A percentile compares a stretch with the other conserved stretches of the same genome.
Conservation (phyloP, 2,797 vertebrate genomes). For the Intellagama lesueurii region DNA sequence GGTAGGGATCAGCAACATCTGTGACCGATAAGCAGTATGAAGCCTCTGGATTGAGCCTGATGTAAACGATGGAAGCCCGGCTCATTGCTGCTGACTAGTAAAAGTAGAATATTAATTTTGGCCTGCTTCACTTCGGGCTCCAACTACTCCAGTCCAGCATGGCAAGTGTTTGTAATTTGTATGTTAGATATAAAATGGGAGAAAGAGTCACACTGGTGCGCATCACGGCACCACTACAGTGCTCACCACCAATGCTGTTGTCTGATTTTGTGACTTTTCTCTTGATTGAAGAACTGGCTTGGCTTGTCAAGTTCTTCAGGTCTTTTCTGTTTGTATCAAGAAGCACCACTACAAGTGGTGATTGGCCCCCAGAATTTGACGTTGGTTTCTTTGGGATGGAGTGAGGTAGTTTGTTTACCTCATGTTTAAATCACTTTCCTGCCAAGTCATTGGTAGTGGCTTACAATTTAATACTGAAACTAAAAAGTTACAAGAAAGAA, state of each 20-base stretch:
- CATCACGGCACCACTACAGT: not conserved
- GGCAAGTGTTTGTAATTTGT: not conserved
- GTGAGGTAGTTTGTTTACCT: not conserved
- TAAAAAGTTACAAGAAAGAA: not conserved
- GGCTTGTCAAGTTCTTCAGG: not conserved
- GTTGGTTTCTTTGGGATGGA: not conserved
- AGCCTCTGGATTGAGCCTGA: not conserved
- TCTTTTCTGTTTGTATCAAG: not conserved
- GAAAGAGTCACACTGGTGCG: not conserved
- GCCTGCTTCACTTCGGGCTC: conserved; percentile 2
- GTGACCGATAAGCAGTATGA: not conserved
- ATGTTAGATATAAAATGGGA: not conserved
- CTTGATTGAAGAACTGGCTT: too few relatives aligned
- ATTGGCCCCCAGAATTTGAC: not conserved
- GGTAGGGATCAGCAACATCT: not conserved
- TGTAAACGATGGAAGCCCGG: not conserved
- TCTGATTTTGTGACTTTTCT: not conserved
- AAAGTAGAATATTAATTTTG: not conserved
- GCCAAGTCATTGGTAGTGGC: not conserved
- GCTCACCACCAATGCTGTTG: not conserved
- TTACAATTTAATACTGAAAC: not conserved
- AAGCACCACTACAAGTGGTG: not conserved
- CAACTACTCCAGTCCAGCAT: not conserved
- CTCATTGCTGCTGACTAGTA: not conserved
- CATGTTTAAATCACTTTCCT: not conserved